Conservation (phyloP, 2,888 invertebrate species). For the Imbricaverruca yamaguchii region DNA sequence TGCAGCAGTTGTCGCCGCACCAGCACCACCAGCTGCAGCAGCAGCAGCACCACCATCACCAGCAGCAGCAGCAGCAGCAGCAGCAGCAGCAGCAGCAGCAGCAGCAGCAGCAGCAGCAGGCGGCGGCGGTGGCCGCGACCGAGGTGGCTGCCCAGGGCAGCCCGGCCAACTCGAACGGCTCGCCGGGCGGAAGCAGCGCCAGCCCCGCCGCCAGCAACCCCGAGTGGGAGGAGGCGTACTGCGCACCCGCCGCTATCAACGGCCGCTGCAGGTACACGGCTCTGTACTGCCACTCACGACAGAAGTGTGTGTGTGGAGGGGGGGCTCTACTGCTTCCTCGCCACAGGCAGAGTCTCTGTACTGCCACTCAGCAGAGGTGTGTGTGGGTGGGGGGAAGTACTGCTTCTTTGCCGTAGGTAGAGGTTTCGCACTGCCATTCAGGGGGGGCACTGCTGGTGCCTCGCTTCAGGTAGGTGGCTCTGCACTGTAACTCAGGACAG, state of each 20-base stretch:
- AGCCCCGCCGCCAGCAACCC: slow-evolving; percentile 83
- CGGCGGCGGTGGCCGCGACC: no score
- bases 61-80: slow-evolving; percentile 26
- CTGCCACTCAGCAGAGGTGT: no score
- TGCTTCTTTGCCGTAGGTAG: no score
- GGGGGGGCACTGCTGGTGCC: no score
- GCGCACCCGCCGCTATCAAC: slow-evolving; percentile 93
- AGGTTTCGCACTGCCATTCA: no score
- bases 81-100: slow-evolving; percentile 26
- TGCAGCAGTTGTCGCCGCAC: slow-evolving; percentile 23
- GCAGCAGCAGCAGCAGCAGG: slow-evolving; percentile 22
- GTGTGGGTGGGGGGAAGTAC: no score
- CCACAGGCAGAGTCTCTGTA: no score
- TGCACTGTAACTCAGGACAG: no score
- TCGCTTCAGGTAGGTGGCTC: no score
- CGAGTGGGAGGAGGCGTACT: slow-evolving; percentile 95
- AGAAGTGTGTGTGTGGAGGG: no score
- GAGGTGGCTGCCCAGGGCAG: not conserved
- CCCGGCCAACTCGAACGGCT: not conserved
- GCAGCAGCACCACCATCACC: slow-evolving; percentile 24
- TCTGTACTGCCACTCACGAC: no score
- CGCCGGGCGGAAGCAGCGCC: slow-evolving; percentile 46
- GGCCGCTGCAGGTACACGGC: slow-evolving; percentile 72
- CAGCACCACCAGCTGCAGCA: slow-evolving; percentile 21
- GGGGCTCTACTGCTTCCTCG: no score